Evolutionary conservation across 2,888 invertebrate species (phyloP), one percentile per base, ranked within the genome.

Genomic region (Drosophila prostipennis): DNA sequence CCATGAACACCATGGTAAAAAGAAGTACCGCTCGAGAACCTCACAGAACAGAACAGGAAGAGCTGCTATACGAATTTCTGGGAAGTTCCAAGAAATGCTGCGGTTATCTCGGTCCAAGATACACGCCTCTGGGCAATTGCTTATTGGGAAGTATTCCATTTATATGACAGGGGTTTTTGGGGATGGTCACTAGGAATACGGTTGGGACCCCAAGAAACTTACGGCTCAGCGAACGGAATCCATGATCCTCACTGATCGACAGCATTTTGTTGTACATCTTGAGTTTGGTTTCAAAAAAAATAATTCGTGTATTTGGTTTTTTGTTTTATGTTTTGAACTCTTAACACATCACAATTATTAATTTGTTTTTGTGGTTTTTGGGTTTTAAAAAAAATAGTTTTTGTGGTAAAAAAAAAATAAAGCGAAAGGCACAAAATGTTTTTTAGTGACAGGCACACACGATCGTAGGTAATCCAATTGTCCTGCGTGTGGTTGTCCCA

Each of bases 201-300:
- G 29, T 29, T 29, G 29, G 29, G 29, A 29, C 7, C 29, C 29
- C 29, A 29, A 29, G 29, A 26, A 46, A 71, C 92, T 92, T 92
- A 92, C 92, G 92, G 87, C 91, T 92, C 78, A 92, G 85, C 65
- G 92, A 92, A 78, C 91, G 91, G 91, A 92, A 92, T 91, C 92
- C 92, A 75, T 92, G 92, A 90, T 92, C 92, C 87, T 92, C 92
- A 85, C 92, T 92, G 76, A 91, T 90, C 55, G 92, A 92, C 79
- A 92, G 80, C 92, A 92, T 92, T 89, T 90, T 91, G 68, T 83
- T 87, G 65, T 81, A 89, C 89, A 88, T 87, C 76, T 79, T 74
- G 54, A 19, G n/a, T 39, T 37, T 29, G 19, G 46, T 40, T 34
- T 42, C n/a, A 71, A 64, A 72, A 79, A 64, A 70, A 72, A 59